Percentiles rank a stretch among this genome's conserved stretches.
Evolutionary conservation across 2,888 invertebrate species (phyloP).

Genomic region (Morpho helenor): DNA sequence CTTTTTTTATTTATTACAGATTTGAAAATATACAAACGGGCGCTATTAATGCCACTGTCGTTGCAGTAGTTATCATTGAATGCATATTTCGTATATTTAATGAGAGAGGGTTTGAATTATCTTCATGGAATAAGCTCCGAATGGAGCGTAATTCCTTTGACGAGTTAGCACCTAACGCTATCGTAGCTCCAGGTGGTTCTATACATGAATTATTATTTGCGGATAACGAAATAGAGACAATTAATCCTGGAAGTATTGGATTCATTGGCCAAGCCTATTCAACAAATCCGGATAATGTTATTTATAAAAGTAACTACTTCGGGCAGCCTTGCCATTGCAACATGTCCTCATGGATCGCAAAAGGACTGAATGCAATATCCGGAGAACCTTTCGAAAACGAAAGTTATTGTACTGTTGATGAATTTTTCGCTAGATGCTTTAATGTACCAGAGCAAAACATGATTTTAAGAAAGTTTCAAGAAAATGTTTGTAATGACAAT

Average conservation of each 20-base stretch:
- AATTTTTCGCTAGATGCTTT: slow-evolving; percentile 81
- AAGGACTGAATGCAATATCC: slow-evolving; percentile 57
- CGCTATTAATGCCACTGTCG: slow-evolving; percentile 82
- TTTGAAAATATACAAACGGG: slow-evolving; percentile 80
- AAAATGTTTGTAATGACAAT: slow-evolving; percentile 76
- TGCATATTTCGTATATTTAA: slow-evolving; percentile 81
- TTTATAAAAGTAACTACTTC: slow-evolving; percentile 81
- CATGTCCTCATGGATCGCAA: slow-evolving; percentile 77
- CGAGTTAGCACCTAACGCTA: slow-evolving; percentile 74
- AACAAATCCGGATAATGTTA: slow-evolving; percentile 54
- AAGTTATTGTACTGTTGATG: slow-evolving; percentile 82
- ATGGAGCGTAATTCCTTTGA: slow-evolving; percentile 84
- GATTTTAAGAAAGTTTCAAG: slow-evolving; percentile 80
- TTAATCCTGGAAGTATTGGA: slow-evolving; percentile 73
- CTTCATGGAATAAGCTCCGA: slow-evolving; percentile 81
- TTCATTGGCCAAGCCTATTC: slow-evolving; percentile 78
- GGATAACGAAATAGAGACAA: slow-evolving; percentile 63
- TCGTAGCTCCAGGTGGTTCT: slow-evolving; percentile 64
- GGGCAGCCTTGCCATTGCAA: slow-evolving; percentile 82
- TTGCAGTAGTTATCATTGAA: slow-evolving; percentile 77
- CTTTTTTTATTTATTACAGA: slow-evolving; percentile 61
- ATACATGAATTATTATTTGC: slow-evolving; percentile 80
- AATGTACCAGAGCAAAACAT: slow-evolving; percentile 82
- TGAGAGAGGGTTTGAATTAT: slow-evolving; percentile 80
- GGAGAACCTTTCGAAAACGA: slow-evolving; percentile 65